Conservation (phyloP, 2,888 invertebrate genomes). For the Ditylenchus weischeri region DNA sequence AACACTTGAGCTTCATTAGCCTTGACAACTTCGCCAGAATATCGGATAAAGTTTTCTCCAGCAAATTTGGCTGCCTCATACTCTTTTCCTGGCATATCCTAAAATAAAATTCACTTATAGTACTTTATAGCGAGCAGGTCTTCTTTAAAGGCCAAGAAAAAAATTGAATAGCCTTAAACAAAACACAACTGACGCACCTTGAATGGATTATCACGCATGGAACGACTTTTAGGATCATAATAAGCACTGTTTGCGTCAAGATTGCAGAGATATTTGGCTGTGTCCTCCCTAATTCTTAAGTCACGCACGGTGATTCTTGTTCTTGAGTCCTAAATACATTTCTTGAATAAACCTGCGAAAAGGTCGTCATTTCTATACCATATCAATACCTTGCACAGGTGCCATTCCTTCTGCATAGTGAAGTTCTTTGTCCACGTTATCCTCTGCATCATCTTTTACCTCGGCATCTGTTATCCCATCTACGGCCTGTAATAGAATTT, state of each 20-base stretch:
- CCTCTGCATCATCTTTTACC: slow-evolving; percentile 36
- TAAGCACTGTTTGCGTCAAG: slow-evolving; percentile 94
- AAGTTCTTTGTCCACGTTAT: slow-evolving; percentile 59
- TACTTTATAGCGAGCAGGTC: no score
- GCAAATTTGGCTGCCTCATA: slow-evolving; percentile 66
- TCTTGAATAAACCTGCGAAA: neutral
- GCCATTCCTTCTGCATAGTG: slow-evolving; percentile 71
- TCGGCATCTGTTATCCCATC: slow-evolving; percentile 10
- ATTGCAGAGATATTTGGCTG: slow-evolving; percentile 94
- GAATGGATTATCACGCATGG: slow-evolving; percentile 95
- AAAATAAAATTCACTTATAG: neutral
- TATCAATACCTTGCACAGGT: slow-evolving; percentile 99
- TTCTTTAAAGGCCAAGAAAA: no score
- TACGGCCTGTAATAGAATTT: neutral
- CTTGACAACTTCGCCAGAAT: slow-evolving; percentile 84
- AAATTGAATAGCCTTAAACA: neutral
- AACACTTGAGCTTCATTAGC: slow-evolving; percentile 80
- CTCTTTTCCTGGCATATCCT: slow-evolving; percentile 53
- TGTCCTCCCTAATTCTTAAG: slow-evolving; percentile 94
- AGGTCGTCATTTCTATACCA: slow-evolving; percentile 77
- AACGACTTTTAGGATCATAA: slow-evolving; percentile 96
- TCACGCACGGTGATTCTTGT: slow-evolving; percentile 98
- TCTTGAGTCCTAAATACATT: neutral
- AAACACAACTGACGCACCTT: slow-evolving; percentile 57
- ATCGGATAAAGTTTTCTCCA: slow-evolving; percentile 91